These are phyloP conservation scores for Arge pagana DNA, from an alignment of 2,888 invertebrate species.

Conservation along the genomic window DNA sequence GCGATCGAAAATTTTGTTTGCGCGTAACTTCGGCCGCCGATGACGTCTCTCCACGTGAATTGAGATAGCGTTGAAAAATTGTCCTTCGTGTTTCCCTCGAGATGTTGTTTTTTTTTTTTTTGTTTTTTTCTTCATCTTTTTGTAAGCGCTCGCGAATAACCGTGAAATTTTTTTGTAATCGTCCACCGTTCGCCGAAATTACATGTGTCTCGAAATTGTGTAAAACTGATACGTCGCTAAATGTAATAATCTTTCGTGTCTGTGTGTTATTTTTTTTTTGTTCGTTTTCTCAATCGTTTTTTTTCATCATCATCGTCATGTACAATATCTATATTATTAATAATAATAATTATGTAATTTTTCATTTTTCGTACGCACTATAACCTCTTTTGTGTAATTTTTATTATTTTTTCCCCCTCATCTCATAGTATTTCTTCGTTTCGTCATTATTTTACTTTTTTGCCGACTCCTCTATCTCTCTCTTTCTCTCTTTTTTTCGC, in stretches of 20 bases:
- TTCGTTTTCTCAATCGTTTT: conserved; percentile 38
- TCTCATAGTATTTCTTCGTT: conserved; percentile 32
- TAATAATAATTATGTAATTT: conserved; percentile 45
- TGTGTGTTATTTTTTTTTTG: too few relatives aligned
- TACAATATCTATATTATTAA: conserved; percentile 50
- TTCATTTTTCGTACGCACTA: not conserved
- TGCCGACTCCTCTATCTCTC: not conserved
- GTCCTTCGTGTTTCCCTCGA: conserved; percentile 14
- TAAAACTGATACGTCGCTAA: conserved; percentile 52
- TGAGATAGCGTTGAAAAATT: conserved; percentile 17
- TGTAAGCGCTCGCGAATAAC: conserved; percentile 6
- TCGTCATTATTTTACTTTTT: conserved; percentile 45
- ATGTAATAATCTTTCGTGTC: too few relatives aligned
- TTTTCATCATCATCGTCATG: conserved; percentile 39
- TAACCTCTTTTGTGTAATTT: conserved; percentile 39
- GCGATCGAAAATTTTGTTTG: too few relatives aligned
- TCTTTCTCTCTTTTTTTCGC: not conserved
- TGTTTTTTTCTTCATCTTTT: conserved; percentile 24
- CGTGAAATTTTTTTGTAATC: conserved; percentile 29
- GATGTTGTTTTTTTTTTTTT: conserved; percentile 17
- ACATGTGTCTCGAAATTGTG: conserved; percentile 56
- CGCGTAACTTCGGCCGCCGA: too few relatives aligned
- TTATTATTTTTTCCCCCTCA: conserved; percentile 41
- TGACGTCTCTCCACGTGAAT: too few relatives aligned
- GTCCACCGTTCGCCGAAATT: conserved; percentile 44